A percentile compares a stretch with the other conserved stretches of the same genome.
phyloP scores from a whole-genome alignment of 2,888 invertebrate species.

The Cacoxenus indagator region DNA sequence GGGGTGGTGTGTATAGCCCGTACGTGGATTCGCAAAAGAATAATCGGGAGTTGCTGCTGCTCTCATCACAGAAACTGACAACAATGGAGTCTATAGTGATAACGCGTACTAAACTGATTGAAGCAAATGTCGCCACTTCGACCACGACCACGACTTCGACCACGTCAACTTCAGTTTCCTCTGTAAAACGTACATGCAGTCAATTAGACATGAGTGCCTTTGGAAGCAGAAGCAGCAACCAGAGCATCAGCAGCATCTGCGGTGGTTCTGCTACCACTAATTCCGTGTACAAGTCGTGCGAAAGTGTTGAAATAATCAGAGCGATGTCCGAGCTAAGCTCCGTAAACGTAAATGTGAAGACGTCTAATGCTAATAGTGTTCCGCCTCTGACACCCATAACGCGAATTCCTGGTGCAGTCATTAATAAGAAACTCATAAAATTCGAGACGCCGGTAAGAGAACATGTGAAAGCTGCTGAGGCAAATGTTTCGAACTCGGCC shows the following conservation, averaged over 20 bases:
- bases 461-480: conserved; percentile 7
- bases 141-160: background rate
- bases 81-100: conserved; percentile 66
- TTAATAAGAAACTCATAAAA: conserved; percentile 63
- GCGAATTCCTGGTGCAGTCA: conserved; percentile 55
- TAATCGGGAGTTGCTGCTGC: conserved; percentile 47
- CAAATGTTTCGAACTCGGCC: background rate
- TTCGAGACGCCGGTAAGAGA: conserved; percentile 63
- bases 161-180: conserved; percentile 26
- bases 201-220: conserved; percentile 2
- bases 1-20: background rate
- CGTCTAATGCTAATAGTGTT: too few relatives aligned
- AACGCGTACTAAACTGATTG: conserved; percentile 44
- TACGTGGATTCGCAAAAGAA: conserved; percentile 15
- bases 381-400: conserved; percentile 58
- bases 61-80: conserved; percentile 64
- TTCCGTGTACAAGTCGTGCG: conserved; percentile 66
- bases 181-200: too few relatives aligned
- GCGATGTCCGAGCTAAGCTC: conserved; percentile 53
- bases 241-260: conserved; percentile 25
- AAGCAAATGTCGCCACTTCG: conserved; percentile 26
- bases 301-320: conserved; percentile 64
- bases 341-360: too few relatives aligned
- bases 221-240: conserved; percentile 13
- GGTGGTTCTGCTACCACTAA: conserved; percentile 31